A percentile compares a stretch with the other conserved stretches of the same genome.
Evolutionary conservation across 1,140 invertebrate genomes (phyloP).

Genomic region (Radopholus similis): DNA sequence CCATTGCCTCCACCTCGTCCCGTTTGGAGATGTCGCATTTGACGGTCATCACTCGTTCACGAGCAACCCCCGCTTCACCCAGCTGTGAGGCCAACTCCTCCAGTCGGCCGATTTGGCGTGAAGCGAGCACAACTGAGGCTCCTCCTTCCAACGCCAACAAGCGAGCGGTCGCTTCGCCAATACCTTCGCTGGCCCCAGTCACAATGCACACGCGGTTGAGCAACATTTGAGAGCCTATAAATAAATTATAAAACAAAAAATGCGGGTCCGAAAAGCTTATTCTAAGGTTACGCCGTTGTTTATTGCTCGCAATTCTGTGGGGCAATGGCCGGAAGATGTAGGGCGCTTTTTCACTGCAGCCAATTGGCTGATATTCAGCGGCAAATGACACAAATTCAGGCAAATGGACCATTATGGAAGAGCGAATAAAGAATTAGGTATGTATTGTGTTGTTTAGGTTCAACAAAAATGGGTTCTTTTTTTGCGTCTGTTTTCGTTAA

Average conservation of each 20-base stretch:
- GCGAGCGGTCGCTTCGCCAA: conserved; percentile 47
- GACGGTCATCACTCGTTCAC: conserved; percentile 26
- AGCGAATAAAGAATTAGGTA: too few relatives aligned
- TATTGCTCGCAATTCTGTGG: too few relatives aligned
- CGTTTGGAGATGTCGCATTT: conserved; percentile 39
- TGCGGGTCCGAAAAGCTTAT: too few relatives aligned
- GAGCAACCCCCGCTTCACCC: neutral
- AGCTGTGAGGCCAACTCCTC: conserved; percentile 22
- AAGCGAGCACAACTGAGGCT: conserved; percentile 44
- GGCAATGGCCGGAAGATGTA: too few relatives aligned
- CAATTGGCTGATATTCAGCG: too few relatives aligned
- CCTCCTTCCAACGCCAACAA: conserved; percentile 45
- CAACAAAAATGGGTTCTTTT: too few relatives aligned
- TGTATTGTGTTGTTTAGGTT: too few relatives aligned
- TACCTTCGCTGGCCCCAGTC: conserved; percentile 50
- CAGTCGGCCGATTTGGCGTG: conserved; percentile 34
- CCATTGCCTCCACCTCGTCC: conserved; percentile 36
- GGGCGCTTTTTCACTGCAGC: too few relatives aligned
- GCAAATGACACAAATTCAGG: too few relatives aligned
- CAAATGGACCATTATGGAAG: too few relatives aligned
- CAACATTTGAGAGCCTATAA: conserved; percentile 18
- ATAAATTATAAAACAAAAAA: neutral
- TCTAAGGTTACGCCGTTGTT: too few relatives aligned
- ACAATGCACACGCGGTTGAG: conserved; percentile 48
- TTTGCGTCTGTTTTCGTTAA: too few relatives aligned